Base-by-base conservation (phyloP, 92 coral and sea anemone genomes). In the Heliopora coerulea region DNA sequence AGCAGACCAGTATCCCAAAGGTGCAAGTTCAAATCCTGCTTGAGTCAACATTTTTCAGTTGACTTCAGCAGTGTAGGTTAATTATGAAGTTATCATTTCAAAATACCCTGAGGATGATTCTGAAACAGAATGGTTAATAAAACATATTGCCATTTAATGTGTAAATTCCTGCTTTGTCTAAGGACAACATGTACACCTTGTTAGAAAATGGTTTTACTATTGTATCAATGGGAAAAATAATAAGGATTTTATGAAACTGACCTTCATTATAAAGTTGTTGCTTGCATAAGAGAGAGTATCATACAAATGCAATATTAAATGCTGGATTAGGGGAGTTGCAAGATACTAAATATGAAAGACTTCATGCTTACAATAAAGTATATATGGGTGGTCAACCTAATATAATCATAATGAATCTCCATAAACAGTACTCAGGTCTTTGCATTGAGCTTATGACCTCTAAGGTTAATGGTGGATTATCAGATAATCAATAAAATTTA, bases 311-410 rank as follows among this genome's bases (percentile, higher is more conserved):
- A 15, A 27, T 68, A 0, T 44, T 48, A 68, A 37, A 21, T 25
- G 7, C 41, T 42, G 15, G 48, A 14, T 21, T 49, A 30, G 62
- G 76, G 26, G 76, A 69, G 49, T 19, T 29, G 17, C 76, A 69
- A 50, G 41, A 29, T 19, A 69, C 8, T 28, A 69, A 40, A 28
- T 6, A 28, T 10, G 49, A 49, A 17, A 49, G 76, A 19, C 3
- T 48, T 0, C 14, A 28, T 10, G 34, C 61, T 48, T 49, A 49
- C 25, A 69, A 69, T 1, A 49, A 29, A 31, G 76, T 60, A 18
- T 78, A 46, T 39, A 42, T 63, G 33, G 40, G 40, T 6, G 82
- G 74, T 8, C 59, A 52, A 21, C 82, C 74, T 0, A 74, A 78
- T 62, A 19, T 65, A 0, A 50, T 49, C 42, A 69, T 69, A 9